Percentiles rank a stretch among this genome's conserved stretches.
Conservation (phyloP, 2,113 vertebrate genomes). For the Oreotragus oreotragus region DNA sequence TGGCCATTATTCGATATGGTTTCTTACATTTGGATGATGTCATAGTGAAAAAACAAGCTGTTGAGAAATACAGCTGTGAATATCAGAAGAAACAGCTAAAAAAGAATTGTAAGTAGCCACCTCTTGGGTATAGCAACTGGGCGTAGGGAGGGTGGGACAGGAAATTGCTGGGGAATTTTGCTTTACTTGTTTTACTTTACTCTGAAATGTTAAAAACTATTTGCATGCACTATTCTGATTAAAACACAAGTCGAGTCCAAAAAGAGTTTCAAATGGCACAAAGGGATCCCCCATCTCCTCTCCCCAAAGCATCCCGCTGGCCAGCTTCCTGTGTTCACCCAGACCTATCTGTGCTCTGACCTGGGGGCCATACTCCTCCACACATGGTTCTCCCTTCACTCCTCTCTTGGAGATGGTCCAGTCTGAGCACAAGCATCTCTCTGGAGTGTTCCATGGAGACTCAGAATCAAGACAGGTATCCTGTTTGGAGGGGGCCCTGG, state of each 20-base stretch:
- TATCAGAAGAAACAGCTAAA: not conserved
- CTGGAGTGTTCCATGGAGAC: not conserved
- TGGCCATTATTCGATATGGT: not conserved
- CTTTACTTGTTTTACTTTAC: not conserved
- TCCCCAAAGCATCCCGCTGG: not conserved
- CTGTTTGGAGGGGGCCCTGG: not conserved
- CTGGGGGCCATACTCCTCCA: rapidly evolving
- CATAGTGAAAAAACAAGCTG: not conserved
- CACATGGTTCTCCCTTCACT: not conserved
- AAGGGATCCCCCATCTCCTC: not conserved
- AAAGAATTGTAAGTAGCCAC: not conserved
- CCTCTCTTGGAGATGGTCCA: not conserved
- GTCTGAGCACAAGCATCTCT: not conserved
- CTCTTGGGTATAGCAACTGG: not conserved
- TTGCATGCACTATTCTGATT: not conserved
- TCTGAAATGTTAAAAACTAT: not conserved
- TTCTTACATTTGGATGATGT: not conserved
- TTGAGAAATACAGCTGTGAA: not conserved
- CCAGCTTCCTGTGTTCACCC: not conserved
- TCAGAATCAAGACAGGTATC: not conserved
- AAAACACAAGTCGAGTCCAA: not conserved
- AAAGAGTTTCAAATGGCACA: not conserved
- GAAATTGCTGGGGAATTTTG: not conserved
- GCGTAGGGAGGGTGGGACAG: not conserved
- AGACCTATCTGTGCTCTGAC: not conserved